Conservation (phyloP, 2,113 vertebrate genomes). For the Myotis lucifugus region DNA sequence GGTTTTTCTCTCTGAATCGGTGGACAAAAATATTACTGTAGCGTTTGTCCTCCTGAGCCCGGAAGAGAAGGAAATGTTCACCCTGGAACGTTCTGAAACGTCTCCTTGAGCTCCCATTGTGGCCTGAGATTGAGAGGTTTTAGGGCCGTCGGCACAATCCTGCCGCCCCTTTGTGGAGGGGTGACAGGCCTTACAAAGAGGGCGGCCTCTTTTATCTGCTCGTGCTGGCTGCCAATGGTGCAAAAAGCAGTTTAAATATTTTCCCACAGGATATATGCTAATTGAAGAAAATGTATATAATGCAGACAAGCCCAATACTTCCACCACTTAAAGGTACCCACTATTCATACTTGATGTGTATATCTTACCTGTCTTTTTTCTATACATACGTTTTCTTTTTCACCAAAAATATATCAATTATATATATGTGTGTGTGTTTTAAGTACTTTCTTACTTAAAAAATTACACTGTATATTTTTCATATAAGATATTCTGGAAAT, state of each 20-base stretch:
- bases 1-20: background rate
- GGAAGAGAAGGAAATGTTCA: background rate
- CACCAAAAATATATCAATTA: background rate
- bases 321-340: background rate
- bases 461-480: background rate
- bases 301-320: background rate
- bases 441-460: background rate
- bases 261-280: constrained; percentile 60
- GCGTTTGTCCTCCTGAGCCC: background rate
- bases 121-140: constrained; percentile 35
- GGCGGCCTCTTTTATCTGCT: background rate
- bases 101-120: background rate
- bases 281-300: background rate
- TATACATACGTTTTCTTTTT: background rate
- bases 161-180: constrained; percentile 19
- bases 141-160: background rate
- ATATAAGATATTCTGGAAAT: constrained; percentile 38
- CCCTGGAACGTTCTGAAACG: background rate
- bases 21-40: background rate
- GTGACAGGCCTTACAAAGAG: constrained; percentile 23
- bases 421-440: background rate
- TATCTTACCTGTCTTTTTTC: background rate
- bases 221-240: background rate
- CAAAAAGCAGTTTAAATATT: constrained; percentile 10
- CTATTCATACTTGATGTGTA: background rate